These are phyloP conservation scores for Caenorhabditis wallacei DNA, from an alignment of 2,888 invertebrate genomes.

Conservation along the genomic window DNA sequence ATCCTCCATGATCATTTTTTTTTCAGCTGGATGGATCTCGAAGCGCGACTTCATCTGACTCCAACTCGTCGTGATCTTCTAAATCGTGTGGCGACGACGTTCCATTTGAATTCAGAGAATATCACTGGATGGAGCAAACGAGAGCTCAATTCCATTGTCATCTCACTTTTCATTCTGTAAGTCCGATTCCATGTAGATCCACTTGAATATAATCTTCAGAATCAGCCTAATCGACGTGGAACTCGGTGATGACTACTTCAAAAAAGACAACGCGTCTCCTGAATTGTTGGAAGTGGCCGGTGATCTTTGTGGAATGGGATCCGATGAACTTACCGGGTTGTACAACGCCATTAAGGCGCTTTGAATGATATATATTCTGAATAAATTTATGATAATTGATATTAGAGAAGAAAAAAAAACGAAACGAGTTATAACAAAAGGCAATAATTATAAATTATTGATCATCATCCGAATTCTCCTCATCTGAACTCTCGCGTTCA, in stretches of 20 bases:
- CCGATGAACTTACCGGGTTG: slow-evolving; percentile 19
- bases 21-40: slow-evolving; percentile 66
- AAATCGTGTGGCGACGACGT: slow-evolving; percentile 55
- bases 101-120: slow-evolving; percentile 64
- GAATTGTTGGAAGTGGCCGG: slow-evolving; percentile 18
- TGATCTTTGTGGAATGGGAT: slow-evolving; percentile 40
- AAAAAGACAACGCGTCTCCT: slow-evolving; percentile 36
- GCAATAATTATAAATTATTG: slow-evolving; percentile 55
- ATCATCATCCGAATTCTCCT: slow-evolving; percentile 88
- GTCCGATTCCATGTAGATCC: not conserved
- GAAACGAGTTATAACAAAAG: not conserved
- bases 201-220: slow-evolving; percentile 40
- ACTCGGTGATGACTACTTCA: slow-evolving; percentile 64
- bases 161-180: slow-evolving; percentile 53
- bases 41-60: slow-evolving; percentile 56
- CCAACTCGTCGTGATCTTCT: slow-evolving; percentile 59
- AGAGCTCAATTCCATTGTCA: slow-evolving; percentile 37
- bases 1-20: not conserved
- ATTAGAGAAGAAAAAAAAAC: too few relatives aligned
- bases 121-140: slow-evolving; percentile 63
- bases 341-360: not conserved
- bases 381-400: not conserved
- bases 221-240: slow-evolving; percentile 54
- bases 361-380: not conserved
- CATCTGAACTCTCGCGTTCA: slow-evolving; percentile 89